Base-by-base conservation (phyloP, 1,140 invertebrate species). In the Drosophila kepulauana region DNA sequence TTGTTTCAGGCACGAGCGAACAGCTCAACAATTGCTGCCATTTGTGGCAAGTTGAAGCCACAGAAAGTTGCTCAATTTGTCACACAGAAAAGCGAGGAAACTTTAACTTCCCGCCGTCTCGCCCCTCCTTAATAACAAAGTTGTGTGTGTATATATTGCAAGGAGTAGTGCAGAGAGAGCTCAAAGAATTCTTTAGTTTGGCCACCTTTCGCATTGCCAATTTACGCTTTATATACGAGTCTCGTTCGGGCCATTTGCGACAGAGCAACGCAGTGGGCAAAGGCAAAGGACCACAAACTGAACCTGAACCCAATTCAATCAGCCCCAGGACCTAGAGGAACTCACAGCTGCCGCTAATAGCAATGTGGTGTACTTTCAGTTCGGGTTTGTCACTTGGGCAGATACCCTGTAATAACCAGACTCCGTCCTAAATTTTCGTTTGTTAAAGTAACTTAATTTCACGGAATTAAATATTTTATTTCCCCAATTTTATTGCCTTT, bases 161-260 rank as follows among this genome's bases (percentile, higher is more conserved):
- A 13, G 13, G n/a, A 13, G 41, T 41, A n/a, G 38, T 41, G 38
- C n/a, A 41, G 38, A n/a, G 20, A 0, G 38, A 41, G 38, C 41
- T 43, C 41, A n/a, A 45, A 33, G 64, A 46, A 57, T 58, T 35
- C 33, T 51, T 51, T 25, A 57, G 48, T 52, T 54, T 70, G 35
- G 71, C 49, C 71, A 74, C 71, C 71, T 74, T 74, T 68, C 52
- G 66, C 28, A 51, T 38, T 68, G 71, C 65, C 71, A 74, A 74
- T 74, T 74, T 74, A 74, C 71, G 71, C 71, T 69, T 74, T 74
- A 69, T 69, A 69, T 57, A 74, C 65, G 65, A 74, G 71, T 62
- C 71, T 69, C 71, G 57, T 74, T 69, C 71, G 65, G 71, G 33
- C 65, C 71, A 74, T 74, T 74, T 74, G 65, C 56, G 64, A 73